phyloP scores from a whole-genome alignment of 2,888 invertebrate genomes.

The Temnothorax rugatulus region DNA sequence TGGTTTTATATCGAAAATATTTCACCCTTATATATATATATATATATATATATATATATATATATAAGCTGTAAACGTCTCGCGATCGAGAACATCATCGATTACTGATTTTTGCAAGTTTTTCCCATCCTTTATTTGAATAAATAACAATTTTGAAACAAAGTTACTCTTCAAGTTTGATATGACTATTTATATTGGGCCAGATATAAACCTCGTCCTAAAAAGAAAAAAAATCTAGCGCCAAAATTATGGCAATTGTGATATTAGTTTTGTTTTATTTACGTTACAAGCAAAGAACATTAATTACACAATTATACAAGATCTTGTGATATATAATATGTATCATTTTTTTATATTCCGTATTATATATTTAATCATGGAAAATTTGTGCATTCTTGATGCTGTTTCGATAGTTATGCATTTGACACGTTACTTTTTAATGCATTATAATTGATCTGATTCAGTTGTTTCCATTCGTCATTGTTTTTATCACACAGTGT shows the following conservation, averaged over 20 bases:
- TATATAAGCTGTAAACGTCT: no score
- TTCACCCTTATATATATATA: neutral
- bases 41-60: no score
- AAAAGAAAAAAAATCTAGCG: neutral
- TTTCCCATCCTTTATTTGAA: neutral
- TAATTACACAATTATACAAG: neutral
- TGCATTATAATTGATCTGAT: slow-evolving; percentile 3
- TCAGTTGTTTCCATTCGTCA: neutral
- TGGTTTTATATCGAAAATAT: no score
- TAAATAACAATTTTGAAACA: neutral
- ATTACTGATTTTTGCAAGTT: neutral
- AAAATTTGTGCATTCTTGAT: neutral
- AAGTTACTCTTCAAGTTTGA: neutral
- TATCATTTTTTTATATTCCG: neutral
- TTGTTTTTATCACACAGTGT: neutral
- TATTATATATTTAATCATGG: neutral
- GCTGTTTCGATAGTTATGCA: neutral
- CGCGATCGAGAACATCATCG: neutral
- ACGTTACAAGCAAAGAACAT: neutral
- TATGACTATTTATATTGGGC: neutral
- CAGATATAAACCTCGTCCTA: no score
- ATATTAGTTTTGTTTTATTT: neutral
- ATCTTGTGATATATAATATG: neutral
- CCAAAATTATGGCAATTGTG: neutral
- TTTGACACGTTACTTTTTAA: neutral